phyloP scores from a whole-genome alignment of 2,797 vertebrate genomes.

The Pelochelys cantorii region DNA sequence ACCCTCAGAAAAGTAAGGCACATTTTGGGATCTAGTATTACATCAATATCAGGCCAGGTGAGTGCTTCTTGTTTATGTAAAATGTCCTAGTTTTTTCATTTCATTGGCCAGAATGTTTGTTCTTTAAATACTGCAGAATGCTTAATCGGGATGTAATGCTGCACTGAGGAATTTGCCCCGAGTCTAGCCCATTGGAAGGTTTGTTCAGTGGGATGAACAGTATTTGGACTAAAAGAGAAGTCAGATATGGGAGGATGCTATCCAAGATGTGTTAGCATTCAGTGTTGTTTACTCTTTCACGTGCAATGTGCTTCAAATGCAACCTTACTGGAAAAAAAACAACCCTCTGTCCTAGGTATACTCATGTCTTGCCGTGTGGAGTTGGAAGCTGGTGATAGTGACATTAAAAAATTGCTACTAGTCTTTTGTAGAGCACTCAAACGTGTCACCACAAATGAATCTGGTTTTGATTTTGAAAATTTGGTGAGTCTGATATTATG shows the following conservation, averaged over 20 bases:
- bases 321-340: neutral
- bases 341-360: neutral
- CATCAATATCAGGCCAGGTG: constrained; percentile 47
- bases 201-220: constrained; percentile 36
- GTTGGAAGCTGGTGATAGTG: neutral
- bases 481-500: constrained; percentile 25
- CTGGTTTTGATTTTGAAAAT: constrained; percentile 59
- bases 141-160: constrained; percentile 63
- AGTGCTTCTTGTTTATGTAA: constrained; percentile 32
- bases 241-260: constrained; percentile 44
- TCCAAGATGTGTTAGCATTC: neutral
- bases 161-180: constrained; percentile 41
- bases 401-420: neutral
- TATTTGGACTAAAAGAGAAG: constrained; percentile 56
- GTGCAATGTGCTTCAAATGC: constrained; percentile 24
- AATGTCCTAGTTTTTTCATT: constrained; percentile 45
- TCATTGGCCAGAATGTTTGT: constrained; percentile 18
- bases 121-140: constrained; percentile 41
- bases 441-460: constrained; percentile 38
- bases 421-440: constrained; percentile 23
- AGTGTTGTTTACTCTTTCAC: constrained; percentile 2
- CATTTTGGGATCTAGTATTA: constrained; percentile 36
- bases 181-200: constrained; percentile 63
- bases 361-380: neutral
- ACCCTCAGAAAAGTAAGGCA: constrained; percentile 67